These are phyloP conservation scores for Eclectus roratus DNA, from an alignment of 2,113 vertebrate genomes.

Conservation along the genomic window DNA sequence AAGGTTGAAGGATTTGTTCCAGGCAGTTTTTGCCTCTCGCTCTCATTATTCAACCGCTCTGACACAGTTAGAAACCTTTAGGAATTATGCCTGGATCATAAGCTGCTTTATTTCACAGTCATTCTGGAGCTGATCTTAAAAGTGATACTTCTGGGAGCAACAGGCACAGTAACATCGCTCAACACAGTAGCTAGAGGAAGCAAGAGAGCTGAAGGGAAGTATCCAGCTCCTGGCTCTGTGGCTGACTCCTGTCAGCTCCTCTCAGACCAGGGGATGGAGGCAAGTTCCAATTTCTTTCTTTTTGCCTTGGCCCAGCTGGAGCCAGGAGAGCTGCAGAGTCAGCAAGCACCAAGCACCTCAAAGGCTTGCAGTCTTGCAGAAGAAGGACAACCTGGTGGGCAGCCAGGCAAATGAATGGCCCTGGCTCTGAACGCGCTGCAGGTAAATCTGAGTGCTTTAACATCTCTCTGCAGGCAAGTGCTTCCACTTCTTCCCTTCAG, in stretches of 20 bases:
- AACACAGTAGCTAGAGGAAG: slow-evolving; percentile 51
- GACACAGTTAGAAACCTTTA: slow-evolving; percentile 23
- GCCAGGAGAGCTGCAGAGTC: background rate
- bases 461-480: background rate
- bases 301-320: background rate
- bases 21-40: background rate
- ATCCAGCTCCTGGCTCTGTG: background rate
- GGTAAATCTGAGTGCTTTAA: background rate
- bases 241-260: slow-evolving; percentile 7
- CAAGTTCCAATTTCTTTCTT: background rate
- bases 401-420: background rate
- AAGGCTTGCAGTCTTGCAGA: background rate
- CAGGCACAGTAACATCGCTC: slow-evolving; percentile 31
- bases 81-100: background rate
- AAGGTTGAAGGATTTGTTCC: slow-evolving; percentile 27
- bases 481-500: slow-evolving; percentile 9
- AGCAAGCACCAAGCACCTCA: background rate
- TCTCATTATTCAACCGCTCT: background rate
- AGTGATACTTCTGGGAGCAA: slow-evolving; percentile 41
- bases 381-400: background rate
- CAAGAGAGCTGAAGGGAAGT: background rate
- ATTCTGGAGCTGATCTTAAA: slow-evolving; percentile 44
- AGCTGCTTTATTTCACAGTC: slow-evolving; percentile 8
- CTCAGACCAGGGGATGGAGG: background rate
- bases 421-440: background rate